Evolutionary conservation across 1,140 invertebrate genomes (phyloP), one percentile per base, ranked within the genome.

Genomic region (Caenorhabditis briggsae): DNA sequence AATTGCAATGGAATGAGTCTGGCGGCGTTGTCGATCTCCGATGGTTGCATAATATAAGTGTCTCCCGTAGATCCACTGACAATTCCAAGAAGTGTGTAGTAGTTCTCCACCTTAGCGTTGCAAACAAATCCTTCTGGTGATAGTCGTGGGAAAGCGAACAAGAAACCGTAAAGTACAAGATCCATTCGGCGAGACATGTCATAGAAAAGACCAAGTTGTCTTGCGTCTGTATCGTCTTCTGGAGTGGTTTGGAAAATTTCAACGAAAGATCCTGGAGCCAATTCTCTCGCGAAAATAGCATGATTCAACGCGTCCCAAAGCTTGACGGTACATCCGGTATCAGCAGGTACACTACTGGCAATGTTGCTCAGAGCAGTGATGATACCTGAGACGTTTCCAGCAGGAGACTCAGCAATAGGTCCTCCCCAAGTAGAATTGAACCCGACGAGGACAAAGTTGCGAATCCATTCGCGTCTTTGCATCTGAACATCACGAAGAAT

Each of bases 381-480:
- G 20, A 88, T 83, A 6, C 20, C 85, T 59, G 70, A 25, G 5
- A 70, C 33, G 41, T 86, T 86, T 11, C 16, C 18, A 9, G 85
- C 70, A 18, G 85, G 85, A 14, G 85, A 48, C 8, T 33, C 82
- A 16, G 65, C 64, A 16, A 86, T 82, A 23, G 56, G 48, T 58
- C 64, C 85, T 86, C 85, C 85, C 85, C 85, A 82, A 11, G 58
- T 83, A 2, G 88, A 89, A 48, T 89, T 89, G 85, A 59, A 89
- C 41, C 88, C 87, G 23, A 89, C 74, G 14, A 90, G 59, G 41
- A 86, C 82, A 65, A 86, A 88, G 41, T 83, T 59, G 16, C 48
- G 53, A 41, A 90, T 89, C 89, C 89, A 90, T 48, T 33, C 46
- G 5, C 61, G 53, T 43, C 87, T 48, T 55, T 89, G 88, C n/a